Evolutionary conservation across 2,113 vertebrate genomes (phyloP), one percentile per base, ranked within the genome.

Genomic region (Oreamnos americanus): DNA sequence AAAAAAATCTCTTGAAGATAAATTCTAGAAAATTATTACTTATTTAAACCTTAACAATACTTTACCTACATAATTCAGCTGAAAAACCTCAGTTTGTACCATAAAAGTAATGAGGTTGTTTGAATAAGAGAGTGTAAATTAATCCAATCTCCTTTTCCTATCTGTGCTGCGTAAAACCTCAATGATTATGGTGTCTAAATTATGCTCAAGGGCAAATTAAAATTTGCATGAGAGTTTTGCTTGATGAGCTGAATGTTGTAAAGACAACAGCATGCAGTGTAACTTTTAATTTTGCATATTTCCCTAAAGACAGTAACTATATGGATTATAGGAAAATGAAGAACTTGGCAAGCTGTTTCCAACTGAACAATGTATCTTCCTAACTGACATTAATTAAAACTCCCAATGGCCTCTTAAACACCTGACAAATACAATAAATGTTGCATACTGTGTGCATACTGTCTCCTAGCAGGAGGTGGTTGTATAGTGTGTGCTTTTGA

Each of bases 181-280:
- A 99, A 99, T 99, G 99, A 99, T 99, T 99, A 99, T 99, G 99
- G 99, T 99, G 99, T 99, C 99, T 99, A 99, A 99, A 99, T 99
- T 99, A 99, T 99, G 99, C 99, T 99, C 99, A 99, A 99, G 99
- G 99, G 99, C 99, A 99, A 99, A 99, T 99, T 99, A 99, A 99
- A 99, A 99, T 99, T 99, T 99, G 99, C 99, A 99, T 99, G 99
- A 99, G 99, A 99, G 99, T 99, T 99, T 99, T 99, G 98, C 99
- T 99, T 99, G 99, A 99, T 99, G 99, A 99, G 99, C 99, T 99
- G 99, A 98, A 99, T 99, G 99, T 98, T 99, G 99, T 99, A 99
- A 99, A 99, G 99, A 99, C 99, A 99, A 99, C 99, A 99, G 99
- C 99, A 99, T 99, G 99, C 99, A 99, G 99, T 99, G 99, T 99